A percentile compares a stretch with the other conserved stretches of the same genome.
Conservation (phyloP, 2,797 vertebrate species). For the Hafferia zeledoni region DNA sequence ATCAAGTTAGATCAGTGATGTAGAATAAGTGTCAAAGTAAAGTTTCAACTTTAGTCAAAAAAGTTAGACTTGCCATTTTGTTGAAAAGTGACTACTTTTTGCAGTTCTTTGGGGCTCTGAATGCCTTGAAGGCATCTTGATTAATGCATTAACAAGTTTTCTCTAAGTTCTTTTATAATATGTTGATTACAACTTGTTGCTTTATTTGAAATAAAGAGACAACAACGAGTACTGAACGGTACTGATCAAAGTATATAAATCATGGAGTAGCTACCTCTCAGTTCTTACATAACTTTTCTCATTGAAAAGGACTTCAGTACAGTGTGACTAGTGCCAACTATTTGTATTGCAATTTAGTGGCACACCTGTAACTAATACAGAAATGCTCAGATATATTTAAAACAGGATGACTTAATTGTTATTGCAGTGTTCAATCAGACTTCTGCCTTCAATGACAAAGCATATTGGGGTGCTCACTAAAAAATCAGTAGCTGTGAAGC, state of each 20-base stretch:
- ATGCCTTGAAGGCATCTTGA: not conserved
- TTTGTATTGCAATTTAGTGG: not conserved
- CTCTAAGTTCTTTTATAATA: not conserved
- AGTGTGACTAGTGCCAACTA: not conserved
- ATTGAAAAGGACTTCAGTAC: not conserved
- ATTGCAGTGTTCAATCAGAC: not conserved
- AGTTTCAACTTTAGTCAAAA: not conserved
- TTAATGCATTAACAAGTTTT: not conserved
- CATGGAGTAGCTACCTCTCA: not conserved
- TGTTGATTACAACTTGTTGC: not conserved
- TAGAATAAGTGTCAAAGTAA: not conserved
- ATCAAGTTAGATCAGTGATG: not conserved
- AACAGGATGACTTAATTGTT: not conserved
- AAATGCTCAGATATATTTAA: not conserved
- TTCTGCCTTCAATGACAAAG: not conserved
- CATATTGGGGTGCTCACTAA: not conserved
- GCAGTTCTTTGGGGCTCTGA: not conserved
- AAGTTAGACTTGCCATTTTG: not conserved
- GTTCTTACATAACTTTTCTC: not conserved
- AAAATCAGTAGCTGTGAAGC: not conserved
- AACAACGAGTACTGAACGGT: not conserved
- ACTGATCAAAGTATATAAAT: not conserved
- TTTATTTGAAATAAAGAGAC: not conserved
- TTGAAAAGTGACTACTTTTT: not conserved
- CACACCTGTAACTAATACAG: not conserved